Percentiles rank a stretch among this genome's conserved stretches.
These are phyloP conservation scores for Pangasius larnaudii DNA, from an alignment of 2,797 vertebrate genomes.

Conservation along the genomic window DNA sequence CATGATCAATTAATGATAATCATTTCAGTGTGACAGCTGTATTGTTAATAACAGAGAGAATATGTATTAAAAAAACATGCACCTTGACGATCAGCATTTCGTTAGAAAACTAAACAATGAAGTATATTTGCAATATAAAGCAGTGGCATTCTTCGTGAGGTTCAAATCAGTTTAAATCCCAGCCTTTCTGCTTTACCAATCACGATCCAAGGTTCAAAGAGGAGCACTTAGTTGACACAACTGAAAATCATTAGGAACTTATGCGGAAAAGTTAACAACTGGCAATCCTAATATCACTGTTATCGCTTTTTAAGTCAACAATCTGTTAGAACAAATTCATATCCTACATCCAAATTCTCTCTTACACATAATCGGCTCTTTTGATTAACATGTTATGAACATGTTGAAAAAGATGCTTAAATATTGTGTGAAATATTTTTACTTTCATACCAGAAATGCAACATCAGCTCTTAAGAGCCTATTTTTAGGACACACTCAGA, in stretches of 20 bases:
- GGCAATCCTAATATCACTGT: not conserved
- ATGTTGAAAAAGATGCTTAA: not conserved
- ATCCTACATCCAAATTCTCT: not conserved
- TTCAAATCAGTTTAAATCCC: too few relatives aligned
- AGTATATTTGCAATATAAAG: not conserved
- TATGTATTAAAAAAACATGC: not conserved
- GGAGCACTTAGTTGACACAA: not conserved
- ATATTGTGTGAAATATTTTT: not conserved
- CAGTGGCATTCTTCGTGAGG: not conserved
- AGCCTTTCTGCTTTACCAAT: not conserved
- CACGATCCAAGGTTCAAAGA: not conserved
- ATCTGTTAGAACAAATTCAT: not conserved
- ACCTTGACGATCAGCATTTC: not conserved
- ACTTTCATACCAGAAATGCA: not conserved
- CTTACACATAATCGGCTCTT: not conserved
- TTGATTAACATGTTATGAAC: not conserved
- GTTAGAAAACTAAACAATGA: not conserved
- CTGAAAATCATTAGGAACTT: not conserved
- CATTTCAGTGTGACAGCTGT: not conserved
- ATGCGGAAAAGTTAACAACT: not conserved
- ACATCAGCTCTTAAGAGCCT: not conserved
- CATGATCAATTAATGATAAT: not conserved
- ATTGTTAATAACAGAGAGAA: not conserved
- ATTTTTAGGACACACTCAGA: conserved; percentile 1
- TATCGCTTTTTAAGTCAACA: not conserved